Conservation (phyloP, 2,113 vertebrate genomes). For the Phyllostomus discolor region DNA sequence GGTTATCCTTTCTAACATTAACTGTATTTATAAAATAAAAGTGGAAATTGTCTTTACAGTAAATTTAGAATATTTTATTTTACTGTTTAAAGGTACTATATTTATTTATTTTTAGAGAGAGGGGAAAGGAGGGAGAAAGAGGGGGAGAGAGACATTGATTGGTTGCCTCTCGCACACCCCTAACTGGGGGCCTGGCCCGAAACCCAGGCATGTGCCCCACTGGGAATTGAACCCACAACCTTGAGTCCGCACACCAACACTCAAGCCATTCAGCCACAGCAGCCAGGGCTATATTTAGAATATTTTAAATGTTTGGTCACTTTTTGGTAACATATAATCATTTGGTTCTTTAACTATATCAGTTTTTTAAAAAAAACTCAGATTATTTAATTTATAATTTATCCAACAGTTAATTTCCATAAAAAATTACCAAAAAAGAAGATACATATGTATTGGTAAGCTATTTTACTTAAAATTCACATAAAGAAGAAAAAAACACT, state of each 20-base stretch:
- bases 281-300: neutral
- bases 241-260: too few relatives aligned
- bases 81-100: too few relatives aligned
- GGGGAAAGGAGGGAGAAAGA: too few relatives aligned
- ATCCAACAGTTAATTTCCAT: neutral
- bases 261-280: too few relatives aligned
- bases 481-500: neutral
- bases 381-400: neutral
- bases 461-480: neutral
- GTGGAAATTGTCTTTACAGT: neutral
- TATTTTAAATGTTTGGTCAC: neutral
- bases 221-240: too few relatives aligned
- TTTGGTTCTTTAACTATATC: neutral
- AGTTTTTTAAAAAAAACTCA: neutral
- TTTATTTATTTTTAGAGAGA: too few relatives aligned
- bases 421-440: neutral
- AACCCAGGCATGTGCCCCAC: too few relatives aligned
- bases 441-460: neutral
- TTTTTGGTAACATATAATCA: neutral
- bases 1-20: neutral
- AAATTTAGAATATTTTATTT: neutral
- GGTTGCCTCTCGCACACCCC: too few relatives aligned
- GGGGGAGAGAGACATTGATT: too few relatives aligned
- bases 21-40: neutral
- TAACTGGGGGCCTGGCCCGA: too few relatives aligned